Evolutionary conservation across 2,888 invertebrate species (phyloP).

Genomic region (Leptinotarsa rubiginosa): DNA sequence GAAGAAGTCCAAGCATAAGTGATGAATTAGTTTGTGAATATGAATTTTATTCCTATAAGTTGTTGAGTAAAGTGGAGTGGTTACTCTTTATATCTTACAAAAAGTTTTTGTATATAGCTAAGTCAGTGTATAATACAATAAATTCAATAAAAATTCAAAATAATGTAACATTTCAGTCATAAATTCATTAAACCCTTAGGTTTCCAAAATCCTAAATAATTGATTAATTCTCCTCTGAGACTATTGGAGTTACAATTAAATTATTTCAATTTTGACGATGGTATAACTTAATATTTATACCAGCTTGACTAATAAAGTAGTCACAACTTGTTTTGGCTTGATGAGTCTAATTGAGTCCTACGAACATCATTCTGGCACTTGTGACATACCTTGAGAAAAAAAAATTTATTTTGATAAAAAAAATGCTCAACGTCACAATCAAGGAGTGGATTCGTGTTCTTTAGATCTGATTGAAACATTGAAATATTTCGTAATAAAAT

Average conservation of each 20-base stretch:
- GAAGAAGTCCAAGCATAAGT: constrained; percentile 76
- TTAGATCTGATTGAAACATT: too few relatives aligned
- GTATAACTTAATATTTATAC: too few relatives aligned
- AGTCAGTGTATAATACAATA: constrained; percentile 12
- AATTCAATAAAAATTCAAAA: neutral
- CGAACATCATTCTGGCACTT: too few relatives aligned
- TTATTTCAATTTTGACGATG: neutral
- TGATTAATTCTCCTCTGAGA: neutral
- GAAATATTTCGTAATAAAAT: too few relatives aligned
- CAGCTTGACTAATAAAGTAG: too few relatives aligned
- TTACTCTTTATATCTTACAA: constrained; percentile 11
- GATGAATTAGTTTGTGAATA: neutral
- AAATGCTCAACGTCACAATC: too few relatives aligned
- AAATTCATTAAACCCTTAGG: neutral
- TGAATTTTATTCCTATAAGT: neutral
- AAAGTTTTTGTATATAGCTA: constrained; percentile 11
- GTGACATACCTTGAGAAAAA: too few relatives aligned
- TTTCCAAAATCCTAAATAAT: neutral
- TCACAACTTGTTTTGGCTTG: too few relatives aligned
- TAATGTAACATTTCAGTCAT: neutral
- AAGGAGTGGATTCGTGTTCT: too few relatives aligned
- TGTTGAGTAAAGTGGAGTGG: constrained; percentile 9
- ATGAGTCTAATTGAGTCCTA: too few relatives aligned
- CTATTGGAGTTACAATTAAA: neutral
- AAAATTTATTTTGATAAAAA: too few relatives aligned